Evolutionary conservation across 2,113 vertebrate species (phyloP), one percentile per base, ranked within the genome.

Genomic region (Andinoacara biseriatus): DNA sequence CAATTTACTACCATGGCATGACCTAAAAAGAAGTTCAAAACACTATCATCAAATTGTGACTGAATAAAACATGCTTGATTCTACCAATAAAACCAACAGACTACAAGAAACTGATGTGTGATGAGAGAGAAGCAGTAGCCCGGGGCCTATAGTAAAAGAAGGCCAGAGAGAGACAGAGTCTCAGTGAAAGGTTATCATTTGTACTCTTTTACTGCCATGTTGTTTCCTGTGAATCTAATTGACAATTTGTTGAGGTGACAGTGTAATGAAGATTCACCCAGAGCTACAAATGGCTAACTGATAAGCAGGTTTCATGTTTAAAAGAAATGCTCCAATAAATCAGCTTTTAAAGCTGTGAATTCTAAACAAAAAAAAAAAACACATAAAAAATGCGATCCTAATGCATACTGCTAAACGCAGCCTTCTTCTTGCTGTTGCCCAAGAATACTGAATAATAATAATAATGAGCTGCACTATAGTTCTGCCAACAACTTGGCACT

Each of bases 121-220:
- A 84, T 82, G 58, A 81, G 54, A 81, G 67, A 11, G 29, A 84
- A 84, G 75, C 40, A 20, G 35, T 65, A 77, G 82, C 86, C 80
- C 40, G 87, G 67, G 84, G 77, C 26, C 58, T 81, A 26, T 38
- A 60, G 76, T 75, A 69, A 85, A 78, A 78, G 38, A 82, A 88
- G 86, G 76, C 20, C 78, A 83, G 18, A 69, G 15, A 82, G 46
- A 24, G 33, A 75, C 40, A 18, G 38, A 83, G 77, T 65, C 65
- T 67, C 86, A 87, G 78, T 65, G 76, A 89, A 86, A 87, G 84
- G 83, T 86, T 86, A 90, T 90, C 87, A 87, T 76, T 86, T 65
- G 46, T 77, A 86, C 87, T 82, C 72, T 83, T 90, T 87, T 78
- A 83, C 60, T 85, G 24, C 83, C 81, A 78, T 20, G 56, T 80